Conservation (phyloP, 2,113 vertebrate species). For the Nycticryphes semicollaris region DNA sequence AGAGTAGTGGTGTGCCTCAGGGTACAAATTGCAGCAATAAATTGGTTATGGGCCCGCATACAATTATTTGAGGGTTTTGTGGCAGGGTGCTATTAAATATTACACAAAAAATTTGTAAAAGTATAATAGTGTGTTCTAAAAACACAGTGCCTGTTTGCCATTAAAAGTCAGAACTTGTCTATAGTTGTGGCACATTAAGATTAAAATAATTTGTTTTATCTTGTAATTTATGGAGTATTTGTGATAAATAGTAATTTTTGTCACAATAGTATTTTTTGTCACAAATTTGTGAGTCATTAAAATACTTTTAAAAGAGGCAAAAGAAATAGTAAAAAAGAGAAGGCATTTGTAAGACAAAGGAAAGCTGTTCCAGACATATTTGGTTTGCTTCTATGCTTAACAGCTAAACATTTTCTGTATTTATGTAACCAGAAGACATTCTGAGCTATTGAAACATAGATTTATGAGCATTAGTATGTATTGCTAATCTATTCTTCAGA, state of each 20-base stretch:
- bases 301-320: background rate
- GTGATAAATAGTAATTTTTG: background rate
- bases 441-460: background rate
- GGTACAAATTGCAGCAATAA: background rate
- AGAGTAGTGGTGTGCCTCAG: background rate
- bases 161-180: background rate
- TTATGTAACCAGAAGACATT: background rate
- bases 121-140: background rate
- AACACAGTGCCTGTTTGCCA: background rate
- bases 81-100: background rate
- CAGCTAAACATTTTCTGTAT: background rate
- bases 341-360: background rate
- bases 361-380: background rate
- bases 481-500: background rate
- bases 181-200: background rate
- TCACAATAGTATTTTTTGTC: background rate
- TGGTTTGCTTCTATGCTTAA: background rate
- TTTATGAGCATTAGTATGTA: background rate
- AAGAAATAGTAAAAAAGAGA: background rate
- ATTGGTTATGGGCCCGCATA: background rate
- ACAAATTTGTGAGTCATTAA: background rate
- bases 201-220: background rate
- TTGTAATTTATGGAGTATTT: background rate
- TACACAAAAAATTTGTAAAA: background rate
- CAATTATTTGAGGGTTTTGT: background rate